Base-by-base conservation (phyloP, 2,888 invertebrate genomes). In the Bhutanitis thaidina region DNA sequence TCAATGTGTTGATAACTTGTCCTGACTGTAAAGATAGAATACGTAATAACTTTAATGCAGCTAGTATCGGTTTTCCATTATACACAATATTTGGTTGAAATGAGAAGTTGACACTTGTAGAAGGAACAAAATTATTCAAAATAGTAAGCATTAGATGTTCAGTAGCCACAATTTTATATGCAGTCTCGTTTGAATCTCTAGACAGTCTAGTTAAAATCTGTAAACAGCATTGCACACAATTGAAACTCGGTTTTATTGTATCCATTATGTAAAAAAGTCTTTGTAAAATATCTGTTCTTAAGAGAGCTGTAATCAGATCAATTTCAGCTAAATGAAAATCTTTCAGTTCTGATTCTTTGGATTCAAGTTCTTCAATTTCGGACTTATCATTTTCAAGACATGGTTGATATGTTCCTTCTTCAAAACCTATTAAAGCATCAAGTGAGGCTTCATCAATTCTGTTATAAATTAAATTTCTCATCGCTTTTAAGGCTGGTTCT, bases 321-420 rank as follows among this genome's bases (percentile, higher is more conserved):
- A 93, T 91, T 85, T 96, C 96, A 7, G 95, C 93, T 47, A 98
- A 80, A 76, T 97, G 95, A 68, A 94, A 94, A 81, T 98, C 98
- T 69, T 96, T 96, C 58, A 96, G 90, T 52, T 94, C 94, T 1
- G 80, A 73, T 64, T 80, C 86, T 37, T 88, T 80, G 50, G 91
- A 88, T 30, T 91, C 90, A n/a, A 90, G 71, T 61, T 92, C 91
- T 52, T 89, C 74, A 58, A 90, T 90, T 65, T 91, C 91, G 37
- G 80, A 80, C 64, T 79, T 89, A 40, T 90, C 88, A 76, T 88
- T 86, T 60, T 86, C 84, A 34, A 92, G 59, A 36, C 79, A 85
- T 3, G 95, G 94, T 64, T 94, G 93, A 59, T 90, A 75, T 57
- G 91, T 77, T 15, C 93, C 94, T 74, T 92, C 89, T 39, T 93